A percentile compares a stretch with the other conserved stretches of the same genome.
phyloP scores from a whole-genome alignment of 2,113 vertebrate species.

The Antennarius striatus region DNA sequence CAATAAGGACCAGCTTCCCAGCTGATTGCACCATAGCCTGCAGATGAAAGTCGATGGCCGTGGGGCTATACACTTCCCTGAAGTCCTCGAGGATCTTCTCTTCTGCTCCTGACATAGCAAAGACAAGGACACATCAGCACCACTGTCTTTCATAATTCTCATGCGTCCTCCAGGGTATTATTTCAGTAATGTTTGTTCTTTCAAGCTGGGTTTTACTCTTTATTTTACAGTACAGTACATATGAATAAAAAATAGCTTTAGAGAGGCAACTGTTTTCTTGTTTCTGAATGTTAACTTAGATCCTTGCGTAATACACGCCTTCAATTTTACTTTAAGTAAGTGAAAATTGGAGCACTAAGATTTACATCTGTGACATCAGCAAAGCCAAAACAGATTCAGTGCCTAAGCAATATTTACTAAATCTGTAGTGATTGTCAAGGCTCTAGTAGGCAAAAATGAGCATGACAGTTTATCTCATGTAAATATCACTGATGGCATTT shows the following conservation, averaged over 20 bases:
- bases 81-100: constrained; percentile 99
- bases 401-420: not conserved
- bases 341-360: not conserved
- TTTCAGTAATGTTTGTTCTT: not conserved
- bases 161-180: not conserved
- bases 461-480: not conserved
- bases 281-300: too few relatives aligned
- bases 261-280: too few relatives aligned
- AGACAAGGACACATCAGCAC: constrained; percentile 4
- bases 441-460: not conserved
- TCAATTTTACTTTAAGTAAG: too few relatives aligned
- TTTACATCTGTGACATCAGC: not conserved
- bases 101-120: constrained; percentile 86
- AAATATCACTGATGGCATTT: constrained; percentile 2
- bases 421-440: not conserved
- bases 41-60: constrained; percentile 91
- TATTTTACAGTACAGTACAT: too few relatives aligned
- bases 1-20: constrained; percentile 96
- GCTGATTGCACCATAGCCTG: constrained; percentile 99
- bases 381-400: not conserved
- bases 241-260: too few relatives aligned
- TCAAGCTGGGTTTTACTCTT: too few relatives aligned
- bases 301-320: too few relatives aligned
- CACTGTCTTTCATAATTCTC: too few relatives aligned
- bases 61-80: constrained; percentile 88